Conservation (phyloP, 2,888 invertebrate species). For the Polyommatus icarus region DNA sequence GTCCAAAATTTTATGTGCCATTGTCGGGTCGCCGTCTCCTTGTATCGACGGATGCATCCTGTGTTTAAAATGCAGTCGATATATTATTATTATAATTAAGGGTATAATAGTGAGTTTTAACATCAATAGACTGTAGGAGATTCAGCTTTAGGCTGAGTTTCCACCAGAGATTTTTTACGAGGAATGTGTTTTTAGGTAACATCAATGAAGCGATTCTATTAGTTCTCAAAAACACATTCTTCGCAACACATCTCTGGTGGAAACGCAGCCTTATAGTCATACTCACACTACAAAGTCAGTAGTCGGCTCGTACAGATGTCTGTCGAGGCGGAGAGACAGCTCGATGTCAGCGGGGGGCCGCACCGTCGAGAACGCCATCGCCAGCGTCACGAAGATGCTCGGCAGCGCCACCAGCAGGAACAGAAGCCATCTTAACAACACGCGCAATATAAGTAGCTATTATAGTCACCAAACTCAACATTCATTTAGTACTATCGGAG, state of each 20-base stretch:
- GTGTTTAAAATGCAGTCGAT: constrained; percentile 35
- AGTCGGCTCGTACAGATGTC: constrained; percentile 70
- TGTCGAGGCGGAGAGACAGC: constrained; percentile 70
- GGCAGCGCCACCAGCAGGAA: constrained; percentile 82
- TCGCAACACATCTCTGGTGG: too few relatives aligned
- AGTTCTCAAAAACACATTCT: too few relatives aligned
- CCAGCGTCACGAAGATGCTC: constrained; percentile 81
- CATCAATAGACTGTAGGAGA: too few relatives aligned
- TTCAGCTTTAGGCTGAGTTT: too few relatives aligned
- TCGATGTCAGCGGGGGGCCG: constrained; percentile 84
- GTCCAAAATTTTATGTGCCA: constrained; percentile 54
- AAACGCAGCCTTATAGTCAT: too few relatives aligned
- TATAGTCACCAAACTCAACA: too few relatives aligned
- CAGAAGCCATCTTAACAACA: constrained; percentile 66
- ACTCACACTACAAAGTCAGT: constrained; percentile 67
- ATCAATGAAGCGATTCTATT: too few relatives aligned
- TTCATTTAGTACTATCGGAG: too few relatives aligned
- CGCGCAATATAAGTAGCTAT: not conserved
- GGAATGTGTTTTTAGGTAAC: too few relatives aligned
- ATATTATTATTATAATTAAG: too few relatives aligned
- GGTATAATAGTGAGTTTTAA: too few relatives aligned
- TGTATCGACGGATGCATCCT: constrained; percentile 56
- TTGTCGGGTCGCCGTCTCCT: constrained; percentile 46
- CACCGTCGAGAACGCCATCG: constrained; percentile 85
- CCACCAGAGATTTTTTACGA: too few relatives aligned